A percentile compares a stretch with the other conserved stretches of the same genome.
Evolutionary conservation across 2,113 vertebrate genomes (phyloP).

Genomic region (Chitala chitala): DNA sequence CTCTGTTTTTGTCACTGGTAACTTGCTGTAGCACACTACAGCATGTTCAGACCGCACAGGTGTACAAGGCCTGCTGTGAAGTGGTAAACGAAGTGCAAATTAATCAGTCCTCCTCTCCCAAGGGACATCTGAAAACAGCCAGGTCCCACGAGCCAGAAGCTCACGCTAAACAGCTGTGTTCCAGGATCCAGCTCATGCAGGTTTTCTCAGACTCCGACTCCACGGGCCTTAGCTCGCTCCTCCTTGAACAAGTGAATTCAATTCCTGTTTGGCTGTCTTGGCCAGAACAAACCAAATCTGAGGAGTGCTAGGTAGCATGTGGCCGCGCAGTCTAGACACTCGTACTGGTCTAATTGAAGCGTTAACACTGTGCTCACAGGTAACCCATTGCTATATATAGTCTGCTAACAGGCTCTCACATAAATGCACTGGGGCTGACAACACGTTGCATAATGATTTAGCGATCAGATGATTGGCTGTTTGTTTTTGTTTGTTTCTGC

Average conservation of each 20-base stretch:
- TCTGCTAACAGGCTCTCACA: neutral
- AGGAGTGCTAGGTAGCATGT: neutral
- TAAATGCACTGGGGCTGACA: neutral
- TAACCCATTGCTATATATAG: constrained; percentile 10
- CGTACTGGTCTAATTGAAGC: neutral
- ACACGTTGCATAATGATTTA: neutral
- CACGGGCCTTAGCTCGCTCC: no score
- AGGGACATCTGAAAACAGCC: neutral
- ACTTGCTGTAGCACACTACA: neutral
- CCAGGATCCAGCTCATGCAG: neutral
- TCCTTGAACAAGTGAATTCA: neutral
- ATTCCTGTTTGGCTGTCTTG: neutral
- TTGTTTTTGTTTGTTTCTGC: no score
- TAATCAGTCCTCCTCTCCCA: neutral
- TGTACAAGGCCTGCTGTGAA: neutral
- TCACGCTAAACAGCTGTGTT: neutral
- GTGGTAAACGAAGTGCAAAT: neutral
- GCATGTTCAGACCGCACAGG: neutral
- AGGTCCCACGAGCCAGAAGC: neutral
- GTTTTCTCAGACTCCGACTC: neutral
- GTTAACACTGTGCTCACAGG: neutral
- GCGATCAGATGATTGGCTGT: neutral
- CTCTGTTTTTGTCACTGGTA: no score
- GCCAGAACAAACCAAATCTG: neutral
- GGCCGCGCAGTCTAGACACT: neutral